Conservation (phyloP, 2,113 vertebrate genomes). For the Bufo bufo region DNA sequence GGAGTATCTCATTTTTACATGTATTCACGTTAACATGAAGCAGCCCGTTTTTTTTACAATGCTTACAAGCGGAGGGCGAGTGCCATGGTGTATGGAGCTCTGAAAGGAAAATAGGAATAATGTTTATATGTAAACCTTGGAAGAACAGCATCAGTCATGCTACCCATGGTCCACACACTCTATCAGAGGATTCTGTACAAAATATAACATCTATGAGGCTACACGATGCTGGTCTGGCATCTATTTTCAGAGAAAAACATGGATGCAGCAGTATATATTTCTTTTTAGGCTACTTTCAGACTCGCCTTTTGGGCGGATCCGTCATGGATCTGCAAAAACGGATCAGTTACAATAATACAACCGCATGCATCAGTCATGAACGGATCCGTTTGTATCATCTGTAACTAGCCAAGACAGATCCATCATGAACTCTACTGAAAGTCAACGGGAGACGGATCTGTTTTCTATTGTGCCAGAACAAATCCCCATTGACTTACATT, state of each 20-base stretch:
- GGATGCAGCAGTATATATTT: neutral
- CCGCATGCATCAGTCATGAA: too few relatives aligned
- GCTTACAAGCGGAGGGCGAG: neutral
- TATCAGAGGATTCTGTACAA: neutral
- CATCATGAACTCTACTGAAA: too few relatives aligned
- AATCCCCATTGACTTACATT: too few relatives aligned
- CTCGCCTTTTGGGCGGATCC: too few relatives aligned
- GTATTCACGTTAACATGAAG: neutral
- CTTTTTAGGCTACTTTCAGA: neutral
- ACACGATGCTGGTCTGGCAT: neutral
- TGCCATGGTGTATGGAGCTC: neutral
- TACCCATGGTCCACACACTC: neutral
- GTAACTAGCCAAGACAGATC: too few relatives aligned
- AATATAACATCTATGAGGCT: neutral
- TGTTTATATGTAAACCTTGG: constrained; percentile 8
- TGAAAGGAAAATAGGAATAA: neutral
- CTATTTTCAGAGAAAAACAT: too few relatives aligned
- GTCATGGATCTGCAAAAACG: too few relatives aligned
- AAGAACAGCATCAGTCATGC: neutral
- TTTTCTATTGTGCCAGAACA: too few relatives aligned
- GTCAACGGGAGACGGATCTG: too few relatives aligned
- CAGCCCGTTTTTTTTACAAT: neutral
- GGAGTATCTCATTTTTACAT: neutral
- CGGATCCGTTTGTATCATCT: too few relatives aligned
- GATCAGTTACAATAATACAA: too few relatives aligned